These are phyloP conservation scores for Drosophila hydei DNA, from an alignment of 1,140 invertebrate species.

Conservation along the genomic window DNA sequence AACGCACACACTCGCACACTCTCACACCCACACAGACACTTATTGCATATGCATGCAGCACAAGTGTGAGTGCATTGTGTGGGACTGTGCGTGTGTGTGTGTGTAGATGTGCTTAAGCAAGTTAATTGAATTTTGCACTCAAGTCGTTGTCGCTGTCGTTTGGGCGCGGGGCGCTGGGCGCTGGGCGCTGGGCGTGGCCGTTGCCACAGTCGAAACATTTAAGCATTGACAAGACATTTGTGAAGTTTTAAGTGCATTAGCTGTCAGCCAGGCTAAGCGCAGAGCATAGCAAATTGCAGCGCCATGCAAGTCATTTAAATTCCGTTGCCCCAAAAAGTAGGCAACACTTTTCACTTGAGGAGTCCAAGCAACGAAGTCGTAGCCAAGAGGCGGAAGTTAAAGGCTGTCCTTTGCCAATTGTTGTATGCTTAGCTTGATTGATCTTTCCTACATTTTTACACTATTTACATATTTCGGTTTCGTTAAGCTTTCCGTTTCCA, in stretches of 20 bases:
- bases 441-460: not conserved
- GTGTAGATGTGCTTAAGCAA: constrained; percentile 71
- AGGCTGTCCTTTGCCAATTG: too few relatives aligned
- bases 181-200: constrained; percentile 24
- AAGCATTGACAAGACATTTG: constrained; percentile 80
- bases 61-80: constrained; percentile 13
- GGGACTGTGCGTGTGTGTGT: constrained; percentile 28
- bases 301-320: constrained; percentile 12
- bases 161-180: constrained; percentile 39
- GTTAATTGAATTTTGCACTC: constrained; percentile 82
- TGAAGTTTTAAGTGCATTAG: constrained; percentile 82
- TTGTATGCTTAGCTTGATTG: not conserved
- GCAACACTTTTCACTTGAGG: constrained; percentile 5
- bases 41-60: constrained; percentile 12
- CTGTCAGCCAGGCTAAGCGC: constrained; percentile 56
- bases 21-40: constrained; percentile 20
- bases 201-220: constrained; percentile 56
- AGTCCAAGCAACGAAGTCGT: not conserved
- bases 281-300: constrained; percentile 22
- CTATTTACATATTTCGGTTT: too few relatives aligned
- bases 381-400: too few relatives aligned
- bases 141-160: constrained; percentile 66
- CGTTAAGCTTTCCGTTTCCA: too few relatives aligned
- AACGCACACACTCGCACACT: constrained; percentile 3
- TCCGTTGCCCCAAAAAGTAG: constrained; percentile 36